Conservation (phyloP, 2,113 vertebrate species). For the Sphyrna mokarran region DNA sequence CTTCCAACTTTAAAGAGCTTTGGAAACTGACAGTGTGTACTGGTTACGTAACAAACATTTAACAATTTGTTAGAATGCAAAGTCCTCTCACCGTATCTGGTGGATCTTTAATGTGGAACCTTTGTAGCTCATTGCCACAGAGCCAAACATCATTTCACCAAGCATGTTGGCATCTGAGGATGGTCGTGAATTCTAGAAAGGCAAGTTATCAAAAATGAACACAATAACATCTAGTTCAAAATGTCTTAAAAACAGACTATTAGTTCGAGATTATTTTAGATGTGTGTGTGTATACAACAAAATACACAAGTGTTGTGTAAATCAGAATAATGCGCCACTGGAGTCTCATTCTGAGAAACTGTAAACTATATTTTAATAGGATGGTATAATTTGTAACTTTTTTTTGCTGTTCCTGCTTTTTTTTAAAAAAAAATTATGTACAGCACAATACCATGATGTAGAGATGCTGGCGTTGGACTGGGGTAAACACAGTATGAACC, state of each 20-base stretch:
- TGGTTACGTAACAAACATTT: conserved; percentile 33
- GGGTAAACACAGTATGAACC: too few species aligned
- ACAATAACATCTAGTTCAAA: not conserved
- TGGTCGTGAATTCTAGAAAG: conserved; percentile 69
- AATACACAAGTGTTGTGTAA: not conserved
- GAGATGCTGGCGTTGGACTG: too few species aligned
- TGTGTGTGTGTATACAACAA: not conserved
- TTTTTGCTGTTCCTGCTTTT: not conserved
- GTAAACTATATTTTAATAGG: not conserved
- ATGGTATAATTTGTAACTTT: not conserved
- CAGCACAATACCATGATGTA: not conserved
- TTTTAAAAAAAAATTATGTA: not conserved
- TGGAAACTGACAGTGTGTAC: not conserved
- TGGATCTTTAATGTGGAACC: conserved; percentile 96
- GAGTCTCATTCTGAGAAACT: not conserved
- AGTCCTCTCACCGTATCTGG: conserved; percentile 79
- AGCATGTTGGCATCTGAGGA: conserved; percentile 95
- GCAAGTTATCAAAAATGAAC: not conserved
- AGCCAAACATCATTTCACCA: conserved; percentile 99
- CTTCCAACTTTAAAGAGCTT: not conserved
- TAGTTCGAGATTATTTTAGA: not conserved
- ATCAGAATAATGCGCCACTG: too few species aligned
- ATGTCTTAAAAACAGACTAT: not conserved
- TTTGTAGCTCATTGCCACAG: conserved; percentile 98
- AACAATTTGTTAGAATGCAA: conserved; percentile 30